phyloP scores from a whole-genome alignment of 2,797 vertebrate genomes.

The Myotis planiceps region DNA sequence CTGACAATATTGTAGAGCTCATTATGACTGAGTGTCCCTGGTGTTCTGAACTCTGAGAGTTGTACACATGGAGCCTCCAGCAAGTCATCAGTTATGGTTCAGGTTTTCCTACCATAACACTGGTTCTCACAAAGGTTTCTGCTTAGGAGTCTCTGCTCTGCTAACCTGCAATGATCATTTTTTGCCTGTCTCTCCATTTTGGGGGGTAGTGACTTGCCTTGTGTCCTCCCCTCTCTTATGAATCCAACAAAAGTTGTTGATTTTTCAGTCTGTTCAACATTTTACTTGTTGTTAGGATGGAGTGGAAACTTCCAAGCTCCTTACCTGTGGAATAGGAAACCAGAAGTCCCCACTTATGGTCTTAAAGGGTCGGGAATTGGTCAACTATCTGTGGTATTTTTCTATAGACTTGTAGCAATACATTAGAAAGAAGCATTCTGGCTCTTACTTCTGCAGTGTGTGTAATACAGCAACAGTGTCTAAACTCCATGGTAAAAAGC shows the following conservation, averaged over 20 bases:
- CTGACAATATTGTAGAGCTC: rapidly evolving
- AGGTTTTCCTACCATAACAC: background rate
- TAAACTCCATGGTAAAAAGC: background rate
- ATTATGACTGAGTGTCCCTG: background rate
- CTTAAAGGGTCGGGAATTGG: background rate
- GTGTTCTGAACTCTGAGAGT: background rate
- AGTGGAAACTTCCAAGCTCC: background rate
- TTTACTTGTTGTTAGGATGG: background rate
- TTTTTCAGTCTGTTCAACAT: background rate
- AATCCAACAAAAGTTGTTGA: background rate
- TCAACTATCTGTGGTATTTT: background rate
- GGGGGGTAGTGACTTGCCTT: background rate
- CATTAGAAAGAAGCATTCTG: background rate
- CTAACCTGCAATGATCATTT: background rate
- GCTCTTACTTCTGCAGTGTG: background rate
- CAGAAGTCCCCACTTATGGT: background rate
- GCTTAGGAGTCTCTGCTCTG: background rate
- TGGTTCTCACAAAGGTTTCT: background rate
- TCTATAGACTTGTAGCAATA: background rate
- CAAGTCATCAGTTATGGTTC: background rate
- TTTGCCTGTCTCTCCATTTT: background rate
- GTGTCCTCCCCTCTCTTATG: background rate
- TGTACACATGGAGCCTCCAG: background rate
- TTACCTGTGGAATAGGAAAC: background rate
- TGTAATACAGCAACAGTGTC: background rate